phyloP scores from a whole-genome alignment of 1,140 invertebrate genomes.

The Danaus plexippus region DNA sequence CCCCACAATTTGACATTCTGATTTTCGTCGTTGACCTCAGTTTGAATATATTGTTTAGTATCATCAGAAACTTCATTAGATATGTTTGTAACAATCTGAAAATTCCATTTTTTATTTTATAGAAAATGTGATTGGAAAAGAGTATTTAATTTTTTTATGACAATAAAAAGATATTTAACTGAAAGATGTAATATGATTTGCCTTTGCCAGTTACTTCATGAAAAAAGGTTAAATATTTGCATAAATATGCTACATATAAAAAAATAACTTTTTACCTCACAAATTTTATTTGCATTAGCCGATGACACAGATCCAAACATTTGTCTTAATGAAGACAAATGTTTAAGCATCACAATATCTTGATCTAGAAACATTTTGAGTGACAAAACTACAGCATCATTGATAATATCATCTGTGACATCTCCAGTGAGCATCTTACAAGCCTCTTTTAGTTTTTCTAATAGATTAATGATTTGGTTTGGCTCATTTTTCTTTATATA shows the following conservation, averaged over 20 bases:
- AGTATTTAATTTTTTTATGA: too few relatives aligned
- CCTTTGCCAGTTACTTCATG: too few relatives aligned
- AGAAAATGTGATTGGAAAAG: too few relatives aligned
- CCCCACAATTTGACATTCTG: constrained; percentile 56
- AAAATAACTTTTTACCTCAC: constrained; percentile 52
- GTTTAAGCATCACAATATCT: constrained; percentile 72
- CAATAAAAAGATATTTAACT: too few relatives aligned
- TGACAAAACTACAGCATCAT: constrained; percentile 75
- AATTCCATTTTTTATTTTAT: constrained; percentile 12
- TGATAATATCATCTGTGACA: constrained; percentile 71
- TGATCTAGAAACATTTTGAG: constrained; percentile 76
- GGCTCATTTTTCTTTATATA: constrained; percentile 53
- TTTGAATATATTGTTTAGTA: constrained; percentile 58
- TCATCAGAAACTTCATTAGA: constrained; percentile 59
- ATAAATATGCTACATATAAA: background rate
- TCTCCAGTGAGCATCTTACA: constrained; percentile 59
- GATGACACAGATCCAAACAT: constrained; percentile 71
- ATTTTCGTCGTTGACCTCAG: constrained; percentile 44
- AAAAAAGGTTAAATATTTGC: constrained; percentile 3
- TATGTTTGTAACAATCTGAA: constrained; percentile 64
- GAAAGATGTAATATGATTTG: too few relatives aligned
- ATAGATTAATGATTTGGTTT: constrained; percentile 25
- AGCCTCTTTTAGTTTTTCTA: constrained; percentile 43
- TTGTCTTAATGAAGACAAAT: constrained; percentile 69
- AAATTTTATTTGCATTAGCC: constrained; percentile 69